Evolutionary conservation across 2,888 invertebrate genomes (phyloP), one percentile per base, ranked within the genome.

Genomic region (Agrotis segetum): DNA sequence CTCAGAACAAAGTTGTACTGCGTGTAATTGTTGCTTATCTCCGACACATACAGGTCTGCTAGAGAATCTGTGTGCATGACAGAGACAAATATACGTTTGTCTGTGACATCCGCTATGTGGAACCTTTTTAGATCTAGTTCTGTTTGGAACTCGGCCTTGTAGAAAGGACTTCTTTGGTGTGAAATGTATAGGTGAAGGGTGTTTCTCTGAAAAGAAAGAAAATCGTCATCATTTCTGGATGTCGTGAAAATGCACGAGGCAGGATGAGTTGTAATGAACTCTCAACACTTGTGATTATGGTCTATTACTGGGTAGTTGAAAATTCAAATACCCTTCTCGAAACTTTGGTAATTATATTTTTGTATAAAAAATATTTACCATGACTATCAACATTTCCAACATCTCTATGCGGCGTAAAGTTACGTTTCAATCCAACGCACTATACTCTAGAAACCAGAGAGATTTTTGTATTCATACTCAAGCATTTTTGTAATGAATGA

Each of bases 51-150:
- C 69, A 99, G 96, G 92, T 99, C 97, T 5, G 98, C 97, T 29
- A 97, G 90, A 17, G 97, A 97, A 75, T 97, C 97, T 0, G 97
- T 97, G 92, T 99, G 98, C 91, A 98, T 97, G 66, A 98, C 98
- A 85, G 98, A 98, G 79, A 99, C 97, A 89, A 99, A 97, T 79
- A 98, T 97, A 93, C 98, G 97, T 86, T 97, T 97, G 85, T 98
- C 98, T 0, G 98, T 97, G 17, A 98, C 98, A 90, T 99, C 99
- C 0, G 98, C 98, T 63, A 99, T 97, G 90, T 98, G 98, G 91
- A 98, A 98, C 89, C 98, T 98, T 81, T 90, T 95, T 14, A 96
- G 90, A 69, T 97, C 96, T 61, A 97, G 90, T 80, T 97, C 97
- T 0, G 97, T 97, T 83, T 98, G 98, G 89, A 99, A 99, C 78